phyloP scores from a whole-genome alignment of 2,888 invertebrate genomes.

The Oscheius sp. region DNA sequence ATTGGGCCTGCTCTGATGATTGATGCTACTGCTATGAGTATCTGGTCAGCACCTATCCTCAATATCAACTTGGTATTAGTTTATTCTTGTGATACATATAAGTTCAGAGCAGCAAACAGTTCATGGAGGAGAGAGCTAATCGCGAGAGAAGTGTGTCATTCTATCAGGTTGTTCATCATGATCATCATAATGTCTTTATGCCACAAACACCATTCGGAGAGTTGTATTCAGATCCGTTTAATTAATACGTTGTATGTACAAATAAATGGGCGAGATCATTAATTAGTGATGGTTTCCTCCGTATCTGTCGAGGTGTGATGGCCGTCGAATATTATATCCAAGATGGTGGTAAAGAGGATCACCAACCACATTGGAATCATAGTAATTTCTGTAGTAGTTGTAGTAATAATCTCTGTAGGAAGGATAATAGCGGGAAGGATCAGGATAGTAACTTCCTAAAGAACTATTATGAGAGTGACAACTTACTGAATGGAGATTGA shows the following conservation, averaged over 20 bases:
- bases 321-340: constrained; percentile 11
- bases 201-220: constrained; percentile 9
- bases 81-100: neutral
- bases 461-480: neutral
- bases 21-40: constrained; percentile 5
- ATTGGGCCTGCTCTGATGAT: constrained; percentile 13
- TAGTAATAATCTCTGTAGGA: constrained; percentile 16
- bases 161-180: constrained; percentile 20
- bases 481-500: neutral
- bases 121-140: constrained; percentile 24
- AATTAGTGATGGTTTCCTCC: constrained; percentile 13
- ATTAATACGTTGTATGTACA: neutral
- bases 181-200: constrained; percentile 1
- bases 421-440: neutral
- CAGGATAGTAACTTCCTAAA: neutral
- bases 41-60: constrained; percentile 2
- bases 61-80: neutral
- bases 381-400: constrained; percentile 18
- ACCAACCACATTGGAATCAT: neutral
- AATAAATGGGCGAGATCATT: neutral
- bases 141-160: constrained; percentile 30
- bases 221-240: constrained; percentile 5
- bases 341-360: neutral
- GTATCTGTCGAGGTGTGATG: constrained; percentile 18
- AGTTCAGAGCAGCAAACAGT: neutral